Evolutionary conservation across 2,797 vertebrate species (phyloP), one percentile per base, ranked within the genome.

Genomic region (Pangasius djambal): DNA sequence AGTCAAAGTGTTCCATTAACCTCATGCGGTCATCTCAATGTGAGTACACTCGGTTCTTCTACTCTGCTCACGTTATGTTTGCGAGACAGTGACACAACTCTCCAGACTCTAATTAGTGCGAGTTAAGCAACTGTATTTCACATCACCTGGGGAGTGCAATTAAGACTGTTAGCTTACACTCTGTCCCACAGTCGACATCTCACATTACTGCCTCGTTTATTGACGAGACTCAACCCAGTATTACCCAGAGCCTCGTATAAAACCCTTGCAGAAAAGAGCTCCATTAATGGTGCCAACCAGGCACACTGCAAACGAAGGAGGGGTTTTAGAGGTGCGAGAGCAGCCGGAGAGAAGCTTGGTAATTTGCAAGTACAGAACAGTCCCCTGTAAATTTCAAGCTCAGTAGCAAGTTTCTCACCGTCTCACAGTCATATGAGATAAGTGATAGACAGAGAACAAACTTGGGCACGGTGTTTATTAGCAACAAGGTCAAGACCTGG

Each of bases 21-120:
- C n/a, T 85, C 20, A 31, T 6, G 44, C 4, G 16, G 40, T 65
- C 59, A 83, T 50, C 82, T 52, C 65, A 4, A 55, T n/a, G 3
- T 7, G 10, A 85, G 20, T 6, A 16, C 48, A 25, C 48, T 25
- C 65, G 1, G n/a, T 13, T 70, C 65, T 37, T 25, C 20, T 70
- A 52, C 65, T 55, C 55, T 31, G 37, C 65, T n/a, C 16, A 83
- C 55, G 72, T 57, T n/a, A 78, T 81, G 65, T 89, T 79, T 78
- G 81, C 20, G 22, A 61, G 7, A 70, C 87, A 82, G 44, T 4
- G 55, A 89, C 75, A 82, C 59, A 79, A 88, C 65, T 92, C 89
- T 90, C 90, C 34, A 52, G 78, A 88, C 89, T 57, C 89, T 91
- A 89, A 90, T 92, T 91, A 92, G 79, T 16, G 79, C 63, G 63